Conservation (phyloP, 1,140 invertebrate genomes). For the Leptonema lineaticorne region DNA sequence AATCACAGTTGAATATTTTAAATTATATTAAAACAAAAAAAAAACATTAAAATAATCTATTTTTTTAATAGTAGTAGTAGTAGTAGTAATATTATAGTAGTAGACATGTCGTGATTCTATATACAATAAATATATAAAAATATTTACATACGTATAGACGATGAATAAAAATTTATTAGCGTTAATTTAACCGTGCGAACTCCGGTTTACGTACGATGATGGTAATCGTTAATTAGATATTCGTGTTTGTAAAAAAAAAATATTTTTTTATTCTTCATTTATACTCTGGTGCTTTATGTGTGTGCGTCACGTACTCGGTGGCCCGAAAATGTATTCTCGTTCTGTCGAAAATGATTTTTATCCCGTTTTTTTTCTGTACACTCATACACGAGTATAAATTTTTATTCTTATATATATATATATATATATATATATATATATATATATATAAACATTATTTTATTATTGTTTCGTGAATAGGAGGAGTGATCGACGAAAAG, state of each 20-base stretch:
- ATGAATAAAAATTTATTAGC: background rate
- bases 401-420: no score
- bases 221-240: background rate
- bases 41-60: no score
- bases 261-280: no score
- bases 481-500: background rate
- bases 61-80: no score
- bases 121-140: background rate
- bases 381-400: no score
- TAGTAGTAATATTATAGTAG: no score
- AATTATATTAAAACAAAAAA: no score
- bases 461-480: constrained; percentile 24
- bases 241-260: background rate
- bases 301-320: background rate
- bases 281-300: background rate
- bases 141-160: background rate
- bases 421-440: background rate
- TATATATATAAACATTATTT: background rate
- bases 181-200: background rate
- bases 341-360: constrained; percentile 7
- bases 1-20: no score
- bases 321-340: background rate
- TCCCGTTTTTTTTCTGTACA: no score
- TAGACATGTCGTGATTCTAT: no score
- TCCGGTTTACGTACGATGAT: background rate